Conservation (phyloP, 1,140 invertebrate genomes). For the Drosophila auraria region DNA sequence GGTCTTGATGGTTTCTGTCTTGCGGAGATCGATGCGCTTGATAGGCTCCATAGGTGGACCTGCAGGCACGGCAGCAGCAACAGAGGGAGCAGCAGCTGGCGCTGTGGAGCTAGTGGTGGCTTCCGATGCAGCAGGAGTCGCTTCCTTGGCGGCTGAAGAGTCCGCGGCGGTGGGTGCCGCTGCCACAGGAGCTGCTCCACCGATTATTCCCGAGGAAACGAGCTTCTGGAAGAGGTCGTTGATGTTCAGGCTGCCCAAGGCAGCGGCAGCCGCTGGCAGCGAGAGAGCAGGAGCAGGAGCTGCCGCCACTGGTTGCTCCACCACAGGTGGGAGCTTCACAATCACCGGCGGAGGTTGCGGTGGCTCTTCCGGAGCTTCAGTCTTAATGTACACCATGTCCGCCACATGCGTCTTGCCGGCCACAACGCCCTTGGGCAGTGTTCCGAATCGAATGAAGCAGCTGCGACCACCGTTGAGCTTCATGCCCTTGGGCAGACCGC, state of each 20-base stretch:
- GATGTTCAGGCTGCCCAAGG: conserved; percentile 88
- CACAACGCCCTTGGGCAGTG: conserved; percentile 90
- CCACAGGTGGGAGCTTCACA: conserved; percentile 23
- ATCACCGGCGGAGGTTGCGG: conserved; percentile 62
- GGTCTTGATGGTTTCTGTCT: conserved; percentile 91
- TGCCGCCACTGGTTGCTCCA: conserved; percentile 16
- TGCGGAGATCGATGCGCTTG: conserved; percentile 88
- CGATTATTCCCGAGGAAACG: conserved; percentile 93
- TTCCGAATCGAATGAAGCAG: conserved; percentile 93
- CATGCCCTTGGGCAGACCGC: conserved; percentile 95
- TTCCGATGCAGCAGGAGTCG: conserved; percentile 9
- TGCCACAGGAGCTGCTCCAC: conserved; percentile 49
- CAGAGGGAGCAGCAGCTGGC: conserved; percentile 58
- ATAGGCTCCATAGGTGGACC: conserved; percentile 81
- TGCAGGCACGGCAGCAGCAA: conserved; percentile 60
- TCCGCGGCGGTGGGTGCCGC: neutral
- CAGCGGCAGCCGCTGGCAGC: conserved; percentile 55
- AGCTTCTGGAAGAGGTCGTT: conserved; percentile 93
- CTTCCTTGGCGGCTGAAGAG: conserved; percentile 14
- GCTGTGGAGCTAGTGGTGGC: neutral
- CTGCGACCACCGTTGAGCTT: conserved; percentile 91
- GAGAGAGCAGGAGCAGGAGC: conserved; percentile 33
- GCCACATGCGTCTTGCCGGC: conserved; percentile 89
- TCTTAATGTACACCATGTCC: conserved; percentile 88
- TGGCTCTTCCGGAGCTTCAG: conserved; percentile 78